Conservation (phyloP, 1,140 invertebrate genomes). For the Polypedilum pembai region DNA sequence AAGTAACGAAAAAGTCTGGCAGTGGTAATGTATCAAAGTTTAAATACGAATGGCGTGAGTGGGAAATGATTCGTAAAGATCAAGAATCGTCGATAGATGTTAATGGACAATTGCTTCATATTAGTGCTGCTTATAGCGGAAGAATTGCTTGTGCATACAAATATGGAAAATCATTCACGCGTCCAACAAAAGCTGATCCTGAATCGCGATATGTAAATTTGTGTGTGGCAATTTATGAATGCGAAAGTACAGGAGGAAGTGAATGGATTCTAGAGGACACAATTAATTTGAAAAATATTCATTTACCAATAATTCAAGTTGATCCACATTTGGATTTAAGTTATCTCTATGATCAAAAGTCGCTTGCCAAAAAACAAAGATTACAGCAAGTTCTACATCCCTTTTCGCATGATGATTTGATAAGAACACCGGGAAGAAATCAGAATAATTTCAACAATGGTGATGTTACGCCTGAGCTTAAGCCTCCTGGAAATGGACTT, state of each 20-base stretch:
- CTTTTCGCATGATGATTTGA: constrained; percentile 51
- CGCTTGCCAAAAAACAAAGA: constrained; percentile 68
- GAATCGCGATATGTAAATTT: constrained; percentile 86
- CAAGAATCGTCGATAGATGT: constrained; percentile 81
- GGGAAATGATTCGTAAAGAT: constrained; percentile 79
- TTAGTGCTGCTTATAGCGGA: constrained; percentile 94
- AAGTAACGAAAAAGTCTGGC: constrained; percentile 49
- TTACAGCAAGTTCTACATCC: constrained; percentile 61
- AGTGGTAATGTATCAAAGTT: constrained; percentile 46
- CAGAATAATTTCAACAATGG: constrained; percentile 35
- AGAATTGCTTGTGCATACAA: constrained; percentile 95
- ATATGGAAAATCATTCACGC: constrained; percentile 75
- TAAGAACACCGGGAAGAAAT: constrained; percentile 43
- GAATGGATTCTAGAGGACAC: constrained; percentile 99
- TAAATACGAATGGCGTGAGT: constrained; percentile 74
- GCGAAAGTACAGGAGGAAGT: constrained; percentile 94
- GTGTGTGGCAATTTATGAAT: constrained; percentile 97
- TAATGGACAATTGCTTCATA: constrained; percentile 79
- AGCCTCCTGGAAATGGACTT: constrained; percentile 52
- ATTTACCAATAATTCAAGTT: constrained; percentile 69
- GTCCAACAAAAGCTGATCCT: constrained; percentile 65
- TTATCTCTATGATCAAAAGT: constrained; percentile 72
- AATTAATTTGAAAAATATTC: constrained; percentile 81
- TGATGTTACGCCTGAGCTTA: constrained; percentile 41
- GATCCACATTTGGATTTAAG: constrained; percentile 75